Evolutionary conservation across 2,797 vertebrate species (phyloP), one percentile per base, ranked within the genome.

Genomic region (Myotis pilosus): DNA sequence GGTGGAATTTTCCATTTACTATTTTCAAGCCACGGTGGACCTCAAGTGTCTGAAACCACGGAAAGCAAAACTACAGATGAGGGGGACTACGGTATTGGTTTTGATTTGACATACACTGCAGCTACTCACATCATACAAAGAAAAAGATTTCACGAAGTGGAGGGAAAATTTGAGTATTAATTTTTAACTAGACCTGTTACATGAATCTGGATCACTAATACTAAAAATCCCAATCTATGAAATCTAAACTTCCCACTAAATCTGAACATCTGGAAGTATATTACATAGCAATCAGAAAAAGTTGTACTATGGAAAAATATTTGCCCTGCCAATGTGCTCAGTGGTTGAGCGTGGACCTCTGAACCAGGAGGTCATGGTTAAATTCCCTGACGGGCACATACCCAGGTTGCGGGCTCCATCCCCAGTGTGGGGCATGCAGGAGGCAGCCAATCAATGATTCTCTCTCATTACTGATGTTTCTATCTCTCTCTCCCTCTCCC

Each of bases 171-270:
- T 51, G 38, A 75, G 53, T 30, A 74, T 20, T 33, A 64, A 87
- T 55, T 81, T 84, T 88, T 94, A 86, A 82, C 68, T 71, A 83
- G 15, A 62, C n/a, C 60, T 71, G 11, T 8, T 80, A 66, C 11
- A 47, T 60, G 47, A 96, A 81, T 44, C 71, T 80, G 64, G 23
- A 89, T n/a, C 86, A 51, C 15, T 38, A 83, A 84, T 44, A 55
- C 19, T 76, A 92, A 96, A 94, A 92, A 41, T 49, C 2, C 28
- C 9, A 93, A 69, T 28, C 25, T 87, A 92, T 57, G 36, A 96
- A 83, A 92, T 87, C 41, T 88, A 66, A 89, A 95, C 89, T 66
- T 88, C 0, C 85, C 36, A 60, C 11, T 6, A 88, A 83, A 8
- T 1, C 55, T 75, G 36, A 30, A 93, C 68, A 60, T 0, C 41